These are phyloP conservation scores for Odocoileus hemionus DNA, from an alignment of 2,113 vertebrate genomes.

Conservation along the genomic window DNA sequence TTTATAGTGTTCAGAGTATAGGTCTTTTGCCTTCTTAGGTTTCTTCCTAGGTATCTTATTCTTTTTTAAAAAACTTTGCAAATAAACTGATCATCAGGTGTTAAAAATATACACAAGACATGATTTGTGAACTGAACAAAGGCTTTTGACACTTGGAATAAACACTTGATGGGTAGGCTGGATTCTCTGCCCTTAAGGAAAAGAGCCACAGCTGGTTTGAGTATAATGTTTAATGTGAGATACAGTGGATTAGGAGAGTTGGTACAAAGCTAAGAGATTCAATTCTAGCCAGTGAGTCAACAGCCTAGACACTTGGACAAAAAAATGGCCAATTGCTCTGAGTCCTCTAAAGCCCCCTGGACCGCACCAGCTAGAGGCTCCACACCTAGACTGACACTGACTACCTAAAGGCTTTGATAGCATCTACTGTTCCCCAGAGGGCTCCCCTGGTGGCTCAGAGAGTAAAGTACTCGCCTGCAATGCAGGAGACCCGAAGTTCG, in stretches of 20 bases:
- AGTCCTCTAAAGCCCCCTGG: neutral
- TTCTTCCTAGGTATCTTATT: neutral
- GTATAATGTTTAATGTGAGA: constrained; percentile 49
- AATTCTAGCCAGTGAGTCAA: neutral
- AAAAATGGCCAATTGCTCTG: neutral
- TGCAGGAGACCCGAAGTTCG: neutral
- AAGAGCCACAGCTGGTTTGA: constrained; percentile 3
- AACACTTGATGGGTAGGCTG: neutral
- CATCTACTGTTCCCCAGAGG: neutral
- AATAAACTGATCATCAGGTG: neutral
- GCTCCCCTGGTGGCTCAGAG: neutral
- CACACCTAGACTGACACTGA: neutral
- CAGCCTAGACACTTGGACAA: constrained; percentile 35
- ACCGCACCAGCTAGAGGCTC: neutral
- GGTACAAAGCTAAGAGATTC: constrained; percentile 19
- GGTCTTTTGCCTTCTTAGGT: neutral
- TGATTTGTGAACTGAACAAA: neutral
- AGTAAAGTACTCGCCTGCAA: neutral
- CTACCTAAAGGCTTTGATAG: neutral
- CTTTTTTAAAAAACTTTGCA: neutral
- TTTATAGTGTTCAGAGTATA: neutral
- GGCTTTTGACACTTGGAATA: neutral
- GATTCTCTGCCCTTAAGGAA: neutral
- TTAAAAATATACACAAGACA: neutral
- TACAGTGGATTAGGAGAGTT: constrained; percentile 18